Base-by-base conservation (phyloP, 2,797 vertebrate genomes). In the Tokudaia muenninki region DNA sequence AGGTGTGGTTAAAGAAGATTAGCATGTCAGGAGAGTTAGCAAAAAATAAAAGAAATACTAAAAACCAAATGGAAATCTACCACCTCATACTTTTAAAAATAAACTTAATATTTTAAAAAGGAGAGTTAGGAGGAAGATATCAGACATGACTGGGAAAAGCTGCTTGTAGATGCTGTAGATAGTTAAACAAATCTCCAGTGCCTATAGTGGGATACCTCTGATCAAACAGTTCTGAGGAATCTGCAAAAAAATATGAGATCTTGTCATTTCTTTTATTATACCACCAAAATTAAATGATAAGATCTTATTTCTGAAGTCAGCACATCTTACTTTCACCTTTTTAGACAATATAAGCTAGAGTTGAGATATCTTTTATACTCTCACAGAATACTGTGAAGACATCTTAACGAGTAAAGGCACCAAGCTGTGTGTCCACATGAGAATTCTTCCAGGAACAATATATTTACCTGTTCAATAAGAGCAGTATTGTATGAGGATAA, bases 1-100 rank as follows among this genome's bases (percentile, higher is more conserved):
- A 81, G 6, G 6, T 3, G 11, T 55, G 6, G 21, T 1, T n/a
- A 81, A 81, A 13, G 6, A 59, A 26, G 80, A 82, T 26, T n/a
- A 59, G 1, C 37, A n/a, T 41, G 8, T 9, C 6, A 6, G 12
- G 1, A 26, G 22, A 6, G 1, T 26, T 59, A 37, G 26, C 24
- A 13, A 26, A 59, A 59, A 80, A 55, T 55, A 17, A 17, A 3
- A 13, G 13, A 47, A 34, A 52, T 31, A 19, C 9, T 79, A 34
- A 55, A 80, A 9, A n/a, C 1, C 4, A 24, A 44, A 8, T 57
- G 52, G 34, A 37, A 57, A 81, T n/a, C 34, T 59, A 13, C 34
- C 34, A 22, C 24, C 12, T 26, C 41, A 6, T 22, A 74, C 3
- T 63, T 63, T 22, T n/a, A n/a, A 57, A 59, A 26, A 41, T 59